Evolutionary conservation across 2,888 invertebrate species (phyloP).

Genomic region (Drosophila koepferae): DNA sequence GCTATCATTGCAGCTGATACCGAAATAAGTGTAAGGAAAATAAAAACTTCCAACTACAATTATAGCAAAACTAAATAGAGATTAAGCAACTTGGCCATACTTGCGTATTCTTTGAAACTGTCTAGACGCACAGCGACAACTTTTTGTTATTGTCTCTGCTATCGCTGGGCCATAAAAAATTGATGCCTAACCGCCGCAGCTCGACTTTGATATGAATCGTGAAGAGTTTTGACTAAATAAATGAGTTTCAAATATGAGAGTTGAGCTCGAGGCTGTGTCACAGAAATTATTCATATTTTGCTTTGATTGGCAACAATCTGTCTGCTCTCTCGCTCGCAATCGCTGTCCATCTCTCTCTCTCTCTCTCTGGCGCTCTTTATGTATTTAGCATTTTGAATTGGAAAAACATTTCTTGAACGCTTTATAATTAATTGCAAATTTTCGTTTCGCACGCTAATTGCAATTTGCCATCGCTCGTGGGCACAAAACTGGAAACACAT

Average conservation of each 20-base stretch:
- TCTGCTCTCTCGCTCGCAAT: not conserved
- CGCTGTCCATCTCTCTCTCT: too few species aligned
- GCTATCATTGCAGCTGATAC: not conserved
- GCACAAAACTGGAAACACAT: constrained; percentile 26
- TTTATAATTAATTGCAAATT: constrained; percentile 69
- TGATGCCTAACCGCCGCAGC: not conserved
- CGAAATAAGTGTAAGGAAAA: not conserved
- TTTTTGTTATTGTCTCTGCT: not conserved
- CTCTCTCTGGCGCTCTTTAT: not conserved
- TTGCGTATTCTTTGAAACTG: not conserved
- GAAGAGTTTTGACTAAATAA: not conserved
- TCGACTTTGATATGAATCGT: not conserved
- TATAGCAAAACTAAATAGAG: not conserved
- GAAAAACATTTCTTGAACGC: constrained; percentile 35
- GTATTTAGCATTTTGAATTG: constrained; percentile 16
- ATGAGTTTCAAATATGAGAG: not conserved
- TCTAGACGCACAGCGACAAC: not conserved
- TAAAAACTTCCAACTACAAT: constrained; percentile 5
- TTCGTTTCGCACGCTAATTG: constrained; percentile 70
- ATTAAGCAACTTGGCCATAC: not conserved
- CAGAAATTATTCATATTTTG: not conserved
- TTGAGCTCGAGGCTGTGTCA: not conserved
- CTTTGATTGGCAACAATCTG: not conserved
- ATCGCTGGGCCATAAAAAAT: constrained; percentile 2
- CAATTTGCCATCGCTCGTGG: constrained; percentile 62